Conservation (phyloP, 1,140 invertebrate species). For the Drosophila littoralis region DNA sequence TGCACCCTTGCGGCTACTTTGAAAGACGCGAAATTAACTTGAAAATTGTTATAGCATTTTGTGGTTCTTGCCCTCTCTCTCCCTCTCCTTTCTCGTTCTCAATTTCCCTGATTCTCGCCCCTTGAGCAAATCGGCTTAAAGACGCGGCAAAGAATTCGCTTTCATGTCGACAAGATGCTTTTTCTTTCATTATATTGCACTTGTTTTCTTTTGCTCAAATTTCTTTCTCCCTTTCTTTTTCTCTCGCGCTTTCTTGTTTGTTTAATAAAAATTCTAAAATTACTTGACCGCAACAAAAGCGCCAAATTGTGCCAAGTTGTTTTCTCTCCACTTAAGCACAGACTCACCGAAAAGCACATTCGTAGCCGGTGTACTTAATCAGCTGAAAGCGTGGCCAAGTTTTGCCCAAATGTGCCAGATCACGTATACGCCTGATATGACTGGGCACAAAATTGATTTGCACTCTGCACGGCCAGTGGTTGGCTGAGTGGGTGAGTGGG, state of each 20-base stretch:
- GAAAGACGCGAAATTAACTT: conserved; percentile 49
- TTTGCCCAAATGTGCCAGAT: conserved; percentile 23
- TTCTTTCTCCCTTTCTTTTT: conserved; percentile 14
- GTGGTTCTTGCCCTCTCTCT: conserved; percentile 39
- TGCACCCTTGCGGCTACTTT: background rate
- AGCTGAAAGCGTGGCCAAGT: conserved; percentile 50
- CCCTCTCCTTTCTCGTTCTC: background rate
- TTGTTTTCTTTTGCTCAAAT: conserved; percentile 54
- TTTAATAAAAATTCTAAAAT: conserved; percentile 54
- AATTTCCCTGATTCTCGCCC: background rate
- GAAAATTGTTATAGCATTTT: conserved; percentile 68
- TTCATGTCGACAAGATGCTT: conserved; percentile 61
- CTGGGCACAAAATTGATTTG: conserved; percentile 35
- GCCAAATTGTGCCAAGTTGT: conserved; percentile 67
- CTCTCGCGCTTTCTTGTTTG: conserved; percentile 23
- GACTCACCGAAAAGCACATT: background rate
- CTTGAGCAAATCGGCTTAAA: conserved; percentile 62
- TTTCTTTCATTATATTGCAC: conserved; percentile 67
- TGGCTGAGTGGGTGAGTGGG: too few species aligned
- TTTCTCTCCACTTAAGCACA: conserved; percentile 51
- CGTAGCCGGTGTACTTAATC: conserved; percentile 35
- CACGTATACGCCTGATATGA: conserved; percentile 44
- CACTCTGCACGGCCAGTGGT: background rate
- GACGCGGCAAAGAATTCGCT: conserved; percentile 61
- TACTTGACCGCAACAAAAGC: conserved; percentile 73